Evolutionary conservation across 2,797 vertebrate species (phyloP).

Genomic region (Chelmon rostratus): DNA sequence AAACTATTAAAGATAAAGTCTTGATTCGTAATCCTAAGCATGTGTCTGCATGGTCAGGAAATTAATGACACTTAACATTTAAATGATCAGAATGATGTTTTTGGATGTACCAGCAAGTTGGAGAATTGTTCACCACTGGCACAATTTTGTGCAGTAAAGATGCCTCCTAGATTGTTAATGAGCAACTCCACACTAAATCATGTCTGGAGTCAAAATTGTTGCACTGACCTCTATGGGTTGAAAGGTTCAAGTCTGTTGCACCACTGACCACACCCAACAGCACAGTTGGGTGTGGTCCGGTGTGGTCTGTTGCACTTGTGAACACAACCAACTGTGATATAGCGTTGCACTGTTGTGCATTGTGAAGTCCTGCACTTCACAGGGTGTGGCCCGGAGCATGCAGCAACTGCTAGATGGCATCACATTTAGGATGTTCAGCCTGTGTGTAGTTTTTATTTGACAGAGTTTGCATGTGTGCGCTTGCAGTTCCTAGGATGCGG

Average conservation of each 20-base stretch:
- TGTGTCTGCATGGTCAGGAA: constrained; percentile 85
- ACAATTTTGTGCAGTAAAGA: constrained; percentile 77
- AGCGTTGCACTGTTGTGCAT: constrained; percentile 73
- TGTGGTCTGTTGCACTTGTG: constrained; percentile 76
- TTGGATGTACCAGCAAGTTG: constrained; percentile 80
- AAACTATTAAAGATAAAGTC: constrained; percentile 60
- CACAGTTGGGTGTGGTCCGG: constrained; percentile 74
- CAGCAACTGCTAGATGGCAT: constrained; percentile 68
- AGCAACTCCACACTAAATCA: constrained; percentile 70
- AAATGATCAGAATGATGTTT: constrained; percentile 66
- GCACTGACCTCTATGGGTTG: constrained; percentile 85
- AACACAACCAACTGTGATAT: constrained; percentile 77
- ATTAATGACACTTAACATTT: constrained; percentile 66
- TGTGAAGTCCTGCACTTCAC: constrained; percentile 76
- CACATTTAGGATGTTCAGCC: constrained; percentile 66
- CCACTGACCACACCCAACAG: constrained; percentile 75
- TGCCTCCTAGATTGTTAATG: constrained; percentile 78
- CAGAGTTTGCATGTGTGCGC: constrained; percentile 74
- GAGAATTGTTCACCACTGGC: constrained; percentile 82
- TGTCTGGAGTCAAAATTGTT: constrained; percentile 76
- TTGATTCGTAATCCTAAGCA: constrained; percentile 77
- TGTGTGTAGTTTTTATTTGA: constrained; percentile 56
- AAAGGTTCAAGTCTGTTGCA: constrained; percentile 83
- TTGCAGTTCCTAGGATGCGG: constrained; percentile 62
- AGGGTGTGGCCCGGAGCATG: constrained; percentile 75